Conservation (phyloP, 1,140 invertebrate genomes). For the Tyrophagus putrescentiae region DNA sequence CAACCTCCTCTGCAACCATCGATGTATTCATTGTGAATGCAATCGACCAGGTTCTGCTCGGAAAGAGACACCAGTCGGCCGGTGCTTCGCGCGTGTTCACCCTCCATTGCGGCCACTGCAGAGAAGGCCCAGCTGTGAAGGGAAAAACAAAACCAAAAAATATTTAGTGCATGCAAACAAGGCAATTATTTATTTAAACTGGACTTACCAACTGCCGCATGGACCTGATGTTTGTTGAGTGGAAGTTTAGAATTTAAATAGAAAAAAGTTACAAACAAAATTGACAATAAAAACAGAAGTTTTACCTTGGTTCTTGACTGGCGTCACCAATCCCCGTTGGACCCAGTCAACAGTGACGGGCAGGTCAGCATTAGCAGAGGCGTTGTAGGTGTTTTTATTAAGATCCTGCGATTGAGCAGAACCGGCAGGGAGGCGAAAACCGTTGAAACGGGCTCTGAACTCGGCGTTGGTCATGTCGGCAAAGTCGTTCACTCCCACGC, state of each 20-base stretch:
- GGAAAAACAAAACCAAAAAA: too few relatives aligned
- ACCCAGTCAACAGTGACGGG: slow-evolving; percentile 72
- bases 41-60: slow-evolving; percentile 24
- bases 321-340: slow-evolving; percentile 65
- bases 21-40: slow-evolving; percentile 24
- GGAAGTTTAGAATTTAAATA: too few relatives aligned
- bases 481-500: slow-evolving; percentile 3
- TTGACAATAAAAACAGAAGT: too few relatives aligned
- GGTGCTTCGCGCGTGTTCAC: slow-evolving; percentile 73
- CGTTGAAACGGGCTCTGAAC: slow-evolving; percentile 56
- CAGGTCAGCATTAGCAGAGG: slow-evolving; percentile 38
- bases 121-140: slow-evolving; percentile 26
- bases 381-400: too few relatives aligned
- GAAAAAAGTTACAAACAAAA: slow-evolving; percentile 24
- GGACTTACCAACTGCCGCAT: too few relatives aligned
- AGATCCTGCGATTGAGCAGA: slow-evolving; percentile 29
- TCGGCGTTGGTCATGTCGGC: slow-evolving; percentile 39
- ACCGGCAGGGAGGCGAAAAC: slow-evolving; percentile 47
- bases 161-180: too few relatives aligned
- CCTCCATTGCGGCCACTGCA: slow-evolving; percentile 32
- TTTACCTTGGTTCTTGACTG: slow-evolving; percentile 80
- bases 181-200: too few relatives aligned
- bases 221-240: too few relatives aligned
- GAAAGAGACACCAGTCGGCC: slow-evolving; percentile 62
- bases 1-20: slow-evolving; percentile 23